These are phyloP conservation scores for Lasaia peninsularis DNA, from an alignment of 1,140 invertebrate genomes.

Conservation along the genomic window DNA sequence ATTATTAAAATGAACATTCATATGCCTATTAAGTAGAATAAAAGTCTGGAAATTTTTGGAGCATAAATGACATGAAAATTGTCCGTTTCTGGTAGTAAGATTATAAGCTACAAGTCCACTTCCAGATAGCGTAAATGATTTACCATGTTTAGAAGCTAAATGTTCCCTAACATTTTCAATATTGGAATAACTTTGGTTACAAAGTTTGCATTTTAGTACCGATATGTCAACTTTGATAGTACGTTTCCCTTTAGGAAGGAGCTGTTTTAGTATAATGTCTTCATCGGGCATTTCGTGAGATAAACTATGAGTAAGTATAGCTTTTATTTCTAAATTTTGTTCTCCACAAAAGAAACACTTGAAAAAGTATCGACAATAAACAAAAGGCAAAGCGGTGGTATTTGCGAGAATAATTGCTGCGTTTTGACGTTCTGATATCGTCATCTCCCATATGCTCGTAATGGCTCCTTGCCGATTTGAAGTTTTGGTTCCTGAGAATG, in stretches of 20 bases:
- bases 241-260: conserved; percentile 43
- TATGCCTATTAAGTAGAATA: conserved; percentile 51
- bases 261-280: conserved; percentile 37
- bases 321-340: conserved; percentile 39
- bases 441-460: conserved; percentile 55
- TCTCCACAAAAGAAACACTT: conserved; percentile 58
- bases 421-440: conserved; percentile 48
- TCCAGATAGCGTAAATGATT: conserved; percentile 42
- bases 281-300: conserved; percentile 23
- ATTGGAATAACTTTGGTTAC: conserved; percentile 17
- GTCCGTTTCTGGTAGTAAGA: conserved; percentile 36
- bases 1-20: conserved; percentile 57
- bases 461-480: conserved; percentile 38
- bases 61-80: conserved; percentile 50
- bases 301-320: conserved; percentile 36
- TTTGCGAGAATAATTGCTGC: conserved; percentile 41
- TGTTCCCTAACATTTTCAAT: conserved; percentile 40
- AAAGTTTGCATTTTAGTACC: conserved; percentile 43
- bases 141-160: conserved; percentile 35
- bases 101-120: conserved; percentile 50
- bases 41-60: conserved; percentile 48
- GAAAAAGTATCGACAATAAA: conserved; percentile 50
- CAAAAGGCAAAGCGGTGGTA: conserved; percentile 45
- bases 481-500: conserved; percentile 38
- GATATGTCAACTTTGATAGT: conserved; percentile 53